Base-by-base conservation (phyloP, 2,797 vertebrate genomes). In the Lagocephalus sceleratus region DNA sequence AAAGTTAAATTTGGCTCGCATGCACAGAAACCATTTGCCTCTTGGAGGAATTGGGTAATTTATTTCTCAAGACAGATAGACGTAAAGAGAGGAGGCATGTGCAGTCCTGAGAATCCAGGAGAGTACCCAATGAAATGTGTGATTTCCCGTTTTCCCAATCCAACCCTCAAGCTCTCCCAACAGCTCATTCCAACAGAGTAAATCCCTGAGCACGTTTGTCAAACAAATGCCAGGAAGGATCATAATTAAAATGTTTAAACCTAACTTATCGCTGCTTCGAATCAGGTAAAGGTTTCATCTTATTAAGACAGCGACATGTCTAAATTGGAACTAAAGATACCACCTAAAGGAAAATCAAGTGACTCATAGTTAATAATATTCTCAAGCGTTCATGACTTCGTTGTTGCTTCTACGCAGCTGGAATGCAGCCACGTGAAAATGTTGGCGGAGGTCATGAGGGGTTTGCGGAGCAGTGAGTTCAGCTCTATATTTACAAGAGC, bases 401-500 rank as follows among this genome's bases (percentile, higher is more conserved):
- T 20, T 51, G 54, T 61, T 79, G 63, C 72, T 70, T 61, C 66
- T 54, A 45, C 25, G 50, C 45, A 44, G 44, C 51, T 67, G 72
- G 66, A 73, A 71, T 68, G 75, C 47, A 51, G 59, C 60, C 60
- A 68, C 74, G 76, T 71, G 63, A 56, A 76, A 65, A 80, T 70
- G 57, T 54, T 71, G 66, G 72, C 43, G 38, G 56, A 70, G 83
- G 78, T 83, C 74, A 76, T 57, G 60, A 55, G 72, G 32, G 32
- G 82, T 84, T 69, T 78, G 58, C 53, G 19, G 69, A 77, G 72
- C 71, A 74, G 57, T 56, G 50, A 67, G 59, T 60, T 50, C 46
- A 5, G 68, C 66, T 81, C 74, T 87, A 85, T 82, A 82, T 89
- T 88, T 87, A 87, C 46, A 7, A 67, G 58, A 73, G 78, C 69